Evolutionary conservation across 2,888 invertebrate species (phyloP).

Genomic region (Nudaria mundana): DNA sequence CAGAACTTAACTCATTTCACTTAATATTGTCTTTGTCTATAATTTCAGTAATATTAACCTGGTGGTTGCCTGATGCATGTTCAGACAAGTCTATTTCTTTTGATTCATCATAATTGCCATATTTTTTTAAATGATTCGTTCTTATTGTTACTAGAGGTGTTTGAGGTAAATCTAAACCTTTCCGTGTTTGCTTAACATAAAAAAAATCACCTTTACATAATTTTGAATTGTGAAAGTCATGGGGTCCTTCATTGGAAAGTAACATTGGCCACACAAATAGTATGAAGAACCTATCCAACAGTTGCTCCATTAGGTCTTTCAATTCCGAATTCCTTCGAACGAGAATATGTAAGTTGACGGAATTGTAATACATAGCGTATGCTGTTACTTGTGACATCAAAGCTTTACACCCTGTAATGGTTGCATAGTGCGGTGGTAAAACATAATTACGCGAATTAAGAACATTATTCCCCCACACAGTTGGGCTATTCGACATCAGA

Average conservation of each 20-base stretch:
- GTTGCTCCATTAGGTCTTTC: conserved; percentile 36
- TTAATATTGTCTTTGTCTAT: neutral
- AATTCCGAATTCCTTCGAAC: conserved; percentile 41
- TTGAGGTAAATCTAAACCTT: conserved; percentile 7
- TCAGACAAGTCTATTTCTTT: conserved; percentile 25
- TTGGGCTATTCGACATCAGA: conserved; percentile 30
- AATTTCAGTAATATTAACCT: neutral
- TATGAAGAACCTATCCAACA: conserved; percentile 51
- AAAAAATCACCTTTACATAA: conserved; percentile 7
- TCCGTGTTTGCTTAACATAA: conserved; percentile 7
- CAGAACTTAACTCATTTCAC: too few relatives aligned
- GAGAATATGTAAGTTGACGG: conserved; percentile 34
- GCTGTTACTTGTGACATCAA: conserved; percentile 42
- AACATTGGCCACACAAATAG: conserved; percentile 63
- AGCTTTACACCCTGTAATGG: conserved; percentile 56
- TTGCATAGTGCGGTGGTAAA: conserved; percentile 58
- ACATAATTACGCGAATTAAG: conserved; percentile 39
- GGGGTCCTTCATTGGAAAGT: conserved; percentile 46
- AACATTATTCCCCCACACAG: conserved; percentile 51
- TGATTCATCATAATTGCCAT: conserved; percentile 7
- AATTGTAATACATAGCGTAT: conserved; percentile 14
- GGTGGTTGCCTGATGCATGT: neutral
- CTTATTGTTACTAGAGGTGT: conserved; percentile 24
- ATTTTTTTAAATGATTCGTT: conserved; percentile 15
- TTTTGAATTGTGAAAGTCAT: conserved; percentile 1